phyloP scores from a whole-genome alignment of 2,797 vertebrate genomes.

The Yasuhikotakia modesta region DNA sequence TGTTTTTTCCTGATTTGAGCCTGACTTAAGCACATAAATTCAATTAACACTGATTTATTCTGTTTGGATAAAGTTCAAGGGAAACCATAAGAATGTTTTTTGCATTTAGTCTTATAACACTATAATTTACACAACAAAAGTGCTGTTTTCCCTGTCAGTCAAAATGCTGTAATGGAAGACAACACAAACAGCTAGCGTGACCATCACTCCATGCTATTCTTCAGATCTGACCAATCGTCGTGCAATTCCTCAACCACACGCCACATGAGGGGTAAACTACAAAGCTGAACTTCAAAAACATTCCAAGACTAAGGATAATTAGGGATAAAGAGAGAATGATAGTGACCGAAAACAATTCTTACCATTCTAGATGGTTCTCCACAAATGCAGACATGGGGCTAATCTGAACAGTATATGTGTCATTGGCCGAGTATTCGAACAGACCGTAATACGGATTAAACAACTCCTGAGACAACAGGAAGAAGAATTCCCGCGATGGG shows the following conservation, averaged over 20 bases:
- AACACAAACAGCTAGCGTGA: conserved; percentile 37
- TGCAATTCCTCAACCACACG: conserved; percentile 28
- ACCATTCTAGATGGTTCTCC: conserved; percentile 98
- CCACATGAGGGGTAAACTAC: conserved; percentile 27
- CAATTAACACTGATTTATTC: neutral
- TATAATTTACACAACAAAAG: conserved; percentile 42
- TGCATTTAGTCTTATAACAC: conserved; percentile 1
- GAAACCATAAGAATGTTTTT: conserved; percentile 25
- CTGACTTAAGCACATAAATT: too few species aligned
- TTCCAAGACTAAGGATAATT: conserved; percentile 15
- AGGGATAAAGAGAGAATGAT: neutral
- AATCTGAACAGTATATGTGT: conserved; percentile 97
- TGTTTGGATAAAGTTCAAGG: conserved; percentile 5
- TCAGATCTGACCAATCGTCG: conserved; percentile 31
- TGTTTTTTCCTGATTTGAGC: too few species aligned
- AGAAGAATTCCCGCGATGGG: conserved; percentile 96
- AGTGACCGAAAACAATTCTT: conserved; percentile 55
- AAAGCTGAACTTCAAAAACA: conserved; percentile 28
- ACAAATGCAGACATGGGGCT: conserved; percentile 98
- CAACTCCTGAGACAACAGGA: conserved; percentile 96
- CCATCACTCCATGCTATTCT: conserved; percentile 32
- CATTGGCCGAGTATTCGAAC: conserved; percentile 96
- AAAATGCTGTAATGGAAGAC: conserved; percentile 37
- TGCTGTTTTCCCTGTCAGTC: conserved; percentile 29
- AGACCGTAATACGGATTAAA: conserved; percentile 98